A percentile compares a stretch with the other conserved stretches of the same genome.
Evolutionary conservation across 2,113 vertebrate genomes (phyloP).

Genomic region (Eupsittula cactorum): DNA sequence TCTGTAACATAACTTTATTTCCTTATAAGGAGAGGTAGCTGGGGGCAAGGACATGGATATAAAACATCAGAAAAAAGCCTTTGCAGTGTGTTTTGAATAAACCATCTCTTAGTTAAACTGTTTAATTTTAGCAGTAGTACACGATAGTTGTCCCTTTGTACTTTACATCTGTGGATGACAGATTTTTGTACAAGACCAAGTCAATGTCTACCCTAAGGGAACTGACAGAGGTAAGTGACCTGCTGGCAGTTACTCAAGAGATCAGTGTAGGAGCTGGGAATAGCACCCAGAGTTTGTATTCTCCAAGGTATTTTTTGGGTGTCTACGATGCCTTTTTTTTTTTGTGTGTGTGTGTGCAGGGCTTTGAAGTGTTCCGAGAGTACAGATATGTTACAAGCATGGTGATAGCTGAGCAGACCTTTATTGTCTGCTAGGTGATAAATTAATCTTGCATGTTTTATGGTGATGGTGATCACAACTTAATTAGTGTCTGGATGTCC

Average conservation of each 20-base stretch:
- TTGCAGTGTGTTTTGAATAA: not conserved
- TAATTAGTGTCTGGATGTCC: not conserved
- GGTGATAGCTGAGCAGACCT: not conserved
- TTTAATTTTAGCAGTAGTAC: not conserved
- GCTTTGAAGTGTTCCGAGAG: not conserved
- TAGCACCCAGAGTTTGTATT: not conserved
- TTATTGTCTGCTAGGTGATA: not conserved
- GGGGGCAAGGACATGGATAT: not conserved
- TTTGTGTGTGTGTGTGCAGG: not conserved
- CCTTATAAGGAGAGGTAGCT: slow-evolving; percentile 65
- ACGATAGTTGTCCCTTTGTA: not conserved
- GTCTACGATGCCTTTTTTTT: not conserved
- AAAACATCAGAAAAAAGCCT: not conserved
- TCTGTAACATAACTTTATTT: slow-evolving; percentile 47
- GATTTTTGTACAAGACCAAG: not conserved
- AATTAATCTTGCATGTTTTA: not conserved
- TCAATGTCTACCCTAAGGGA: not conserved
- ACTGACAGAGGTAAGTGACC: not conserved
- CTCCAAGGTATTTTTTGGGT: not conserved
- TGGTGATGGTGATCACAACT: not conserved
- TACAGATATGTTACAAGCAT: not conserved
- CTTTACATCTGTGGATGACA: not conserved
- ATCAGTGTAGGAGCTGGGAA: not conserved
- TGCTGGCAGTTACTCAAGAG: not conserved
- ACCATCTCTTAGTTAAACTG: not conserved